A percentile compares a stretch with the other conserved stretches of the same genome.
phyloP scores from a whole-genome alignment of 1,140 invertebrate species.

The Tetramorium alpestre region DNA sequence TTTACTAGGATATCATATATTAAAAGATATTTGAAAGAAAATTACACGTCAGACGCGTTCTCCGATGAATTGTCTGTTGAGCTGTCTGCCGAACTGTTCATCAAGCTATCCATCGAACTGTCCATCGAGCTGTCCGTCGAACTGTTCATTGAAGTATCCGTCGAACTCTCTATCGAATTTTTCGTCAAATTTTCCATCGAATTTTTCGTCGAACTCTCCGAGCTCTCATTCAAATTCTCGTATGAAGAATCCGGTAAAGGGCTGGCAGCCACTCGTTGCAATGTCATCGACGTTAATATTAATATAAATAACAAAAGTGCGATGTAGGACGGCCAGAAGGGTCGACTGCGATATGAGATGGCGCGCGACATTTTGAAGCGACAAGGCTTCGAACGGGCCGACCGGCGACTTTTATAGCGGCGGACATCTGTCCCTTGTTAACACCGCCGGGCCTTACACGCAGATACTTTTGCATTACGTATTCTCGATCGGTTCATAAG shows the following conservation, averaged over 20 bases:
- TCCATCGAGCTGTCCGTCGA: background rate
- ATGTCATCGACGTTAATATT: slow-evolving; percentile 4
- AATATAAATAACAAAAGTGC: slow-evolving; percentile 27
- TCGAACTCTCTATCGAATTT: background rate
- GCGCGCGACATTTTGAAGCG: slow-evolving; percentile 60
- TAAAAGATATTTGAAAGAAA: slow-evolving; percentile 5
- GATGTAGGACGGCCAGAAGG: background rate
- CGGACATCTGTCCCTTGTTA: slow-evolving; percentile 44
- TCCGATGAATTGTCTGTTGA: slow-evolving; percentile 28
- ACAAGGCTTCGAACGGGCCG: background rate
- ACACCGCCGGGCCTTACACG: slow-evolving; percentile 41
- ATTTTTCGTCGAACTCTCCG: background rate
- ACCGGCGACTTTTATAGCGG: slow-evolving; percentile 60
- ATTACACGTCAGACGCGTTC: slow-evolving; percentile 27
- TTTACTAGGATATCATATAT: background rate
- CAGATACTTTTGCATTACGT: slow-evolving; percentile 47
- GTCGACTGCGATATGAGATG: background rate
- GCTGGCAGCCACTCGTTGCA: background rate
- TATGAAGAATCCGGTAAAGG: slow-evolving; percentile 11
- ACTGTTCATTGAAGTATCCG: background rate
- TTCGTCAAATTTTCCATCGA: background rate
- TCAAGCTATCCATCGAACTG: background rate
- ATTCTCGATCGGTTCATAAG: slow-evolving; percentile 67
- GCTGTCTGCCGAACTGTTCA: background rate
- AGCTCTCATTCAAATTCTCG: background rate